Conservation (phyloP, 2,888 invertebrate genomes). For the Lepas anatifera region DNA sequence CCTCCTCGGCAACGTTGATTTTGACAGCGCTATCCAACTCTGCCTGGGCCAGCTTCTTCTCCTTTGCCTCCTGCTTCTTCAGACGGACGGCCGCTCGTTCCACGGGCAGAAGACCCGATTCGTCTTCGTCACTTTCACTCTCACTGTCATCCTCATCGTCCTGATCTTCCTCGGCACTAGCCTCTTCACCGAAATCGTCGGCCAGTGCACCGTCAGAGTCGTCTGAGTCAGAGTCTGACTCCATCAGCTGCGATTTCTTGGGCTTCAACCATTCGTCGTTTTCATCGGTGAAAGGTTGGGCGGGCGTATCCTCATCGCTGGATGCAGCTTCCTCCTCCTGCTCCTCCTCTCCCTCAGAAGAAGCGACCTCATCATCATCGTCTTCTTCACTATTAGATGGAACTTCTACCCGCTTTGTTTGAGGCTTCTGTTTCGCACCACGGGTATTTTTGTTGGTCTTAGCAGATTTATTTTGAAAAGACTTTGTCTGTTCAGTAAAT, state of each 20-base stretch:
- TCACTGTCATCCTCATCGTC: slow-evolving; percentile 25
- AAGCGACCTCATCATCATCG: neutral
- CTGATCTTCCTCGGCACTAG: neutral
- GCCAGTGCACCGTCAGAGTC: slow-evolving; percentile 7
- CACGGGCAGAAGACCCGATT: slow-evolving; percentile 65
- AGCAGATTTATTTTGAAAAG: neutral
- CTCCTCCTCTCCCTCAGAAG: slow-evolving; percentile 3
- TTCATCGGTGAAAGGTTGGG: slow-evolving; percentile 6
- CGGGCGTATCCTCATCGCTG: slow-evolving; percentile 11
- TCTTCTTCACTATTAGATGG: slow-evolving; percentile 6
- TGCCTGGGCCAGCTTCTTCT: slow-evolving; percentile 58
- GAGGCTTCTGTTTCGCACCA: neutral
- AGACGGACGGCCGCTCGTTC: slow-evolving; percentile 70
- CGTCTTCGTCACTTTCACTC: slow-evolving; percentile 34
- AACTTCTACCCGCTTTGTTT: neutral
- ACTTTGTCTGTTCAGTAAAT: too few relatives aligned
- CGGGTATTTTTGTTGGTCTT: neutral
- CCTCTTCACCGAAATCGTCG: neutral
- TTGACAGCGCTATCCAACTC: slow-evolving; percentile 75
- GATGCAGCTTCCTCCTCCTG: slow-evolving; percentile 11
- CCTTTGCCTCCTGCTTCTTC: slow-evolving; percentile 54
- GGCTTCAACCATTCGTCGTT: slow-evolving; percentile 2
- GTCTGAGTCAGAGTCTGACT: slow-evolving; percentile 8
- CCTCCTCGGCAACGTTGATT: slow-evolving; percentile 48
- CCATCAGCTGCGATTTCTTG: neutral